Percentiles rank a stretch among this genome's conserved stretches.
phyloP scores from a whole-genome alignment of 2,797 vertebrate species.

The Enteromius radiatus region DNA sequence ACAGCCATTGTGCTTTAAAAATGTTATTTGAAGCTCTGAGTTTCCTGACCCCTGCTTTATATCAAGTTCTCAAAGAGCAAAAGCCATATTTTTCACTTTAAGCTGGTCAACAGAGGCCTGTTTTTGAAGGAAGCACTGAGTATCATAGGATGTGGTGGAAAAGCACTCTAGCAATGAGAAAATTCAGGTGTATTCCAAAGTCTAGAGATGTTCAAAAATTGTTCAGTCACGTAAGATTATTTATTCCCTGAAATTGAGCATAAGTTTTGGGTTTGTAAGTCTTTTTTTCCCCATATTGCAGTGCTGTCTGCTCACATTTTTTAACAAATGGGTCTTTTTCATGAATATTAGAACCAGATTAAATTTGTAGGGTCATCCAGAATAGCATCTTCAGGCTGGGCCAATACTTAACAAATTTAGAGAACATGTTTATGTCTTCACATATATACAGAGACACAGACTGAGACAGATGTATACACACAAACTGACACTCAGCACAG shows the following conservation, averaged over 20 bases:
- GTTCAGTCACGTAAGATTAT: background rate
- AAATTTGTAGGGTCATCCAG: slow-evolving; percentile 51
- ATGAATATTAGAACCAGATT: slow-evolving; percentile 77
- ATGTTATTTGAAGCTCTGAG: slow-evolving; percentile 69
- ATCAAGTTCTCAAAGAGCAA: slow-evolving; percentile 54
- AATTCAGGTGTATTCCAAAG: background rate
- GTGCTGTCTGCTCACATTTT: slow-evolving; percentile 64
- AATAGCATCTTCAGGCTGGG: slow-evolving; percentile 24
- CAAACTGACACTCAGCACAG: slow-evolving; percentile 38
- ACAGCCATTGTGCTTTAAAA: slow-evolving; percentile 68
- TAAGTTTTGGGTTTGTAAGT: slow-evolving; percentile 2
- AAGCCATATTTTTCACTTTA: slow-evolving; percentile 42
- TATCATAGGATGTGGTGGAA: background rate
- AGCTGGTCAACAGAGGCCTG: slow-evolving; percentile 47
- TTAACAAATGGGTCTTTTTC: slow-evolving; percentile 75
- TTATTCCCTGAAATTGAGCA: background rate
- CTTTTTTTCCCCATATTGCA: slow-evolving; percentile 62
- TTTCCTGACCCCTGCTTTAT: slow-evolving; percentile 62
- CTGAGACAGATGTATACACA: slow-evolving; percentile 44
- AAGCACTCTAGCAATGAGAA: background rate
- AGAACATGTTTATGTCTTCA: slow-evolving; percentile 43
- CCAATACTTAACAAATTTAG: slow-evolving; percentile 53
- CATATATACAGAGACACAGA: slow-evolving; percentile 44
- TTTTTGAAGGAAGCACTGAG: background rate
- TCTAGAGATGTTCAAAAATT: background rate